Evolutionary conservation across 92 coral and sea anemone genomes (phyloP), one percentile per base, ranked within the genome.

Genomic region (Heliopora coerulea): DNA sequence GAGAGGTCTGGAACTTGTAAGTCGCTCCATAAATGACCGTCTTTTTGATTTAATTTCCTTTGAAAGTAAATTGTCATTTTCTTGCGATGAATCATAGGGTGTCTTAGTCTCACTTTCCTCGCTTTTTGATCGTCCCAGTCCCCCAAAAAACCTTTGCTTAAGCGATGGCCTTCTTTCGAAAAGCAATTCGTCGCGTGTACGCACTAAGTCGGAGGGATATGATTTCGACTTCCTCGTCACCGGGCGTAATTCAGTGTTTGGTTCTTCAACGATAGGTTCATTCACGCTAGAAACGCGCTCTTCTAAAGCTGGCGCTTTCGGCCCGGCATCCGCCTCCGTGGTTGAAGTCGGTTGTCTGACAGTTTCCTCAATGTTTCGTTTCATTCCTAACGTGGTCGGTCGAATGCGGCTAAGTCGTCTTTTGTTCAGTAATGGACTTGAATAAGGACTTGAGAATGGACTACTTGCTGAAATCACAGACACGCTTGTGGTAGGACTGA

Each of bases 401-500:
- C 77, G 31, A 12, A 48, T 62, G 63, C 77, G 77, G 4, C 49
- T 32, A 35, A 30, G 14, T 5, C 77, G 77, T 28, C 77, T 52
- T 23, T 54, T 70, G 61, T 50, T 68, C 9, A 70, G 14, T 23
- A 70, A 58, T 9, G 77, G 77, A 25, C 77, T 70, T 9, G 63
- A 6, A 54, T 70, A 70, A 12, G 77, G 48, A 21, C 77, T 58
- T 1, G 74, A 35, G 61, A 56, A 23, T 2, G 61, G 23, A 3
- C 61, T 28, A 8, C 19, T n/a, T 39, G 20, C 17, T 14, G 77
- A 52, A 21, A 70, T 70, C 28, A 70, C 50, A 0, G 77, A 70
- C 63, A 54, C 54, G 50, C 77, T 70, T 49, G 39, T 70, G 0
- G 77, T 70, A 19, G 77, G 23, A 23, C 77, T 70, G 49, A 52